These are phyloP conservation scores for Bellardia pandia DNA, from an alignment of 2,888 invertebrate species.

Conservation along the genomic window DNA sequence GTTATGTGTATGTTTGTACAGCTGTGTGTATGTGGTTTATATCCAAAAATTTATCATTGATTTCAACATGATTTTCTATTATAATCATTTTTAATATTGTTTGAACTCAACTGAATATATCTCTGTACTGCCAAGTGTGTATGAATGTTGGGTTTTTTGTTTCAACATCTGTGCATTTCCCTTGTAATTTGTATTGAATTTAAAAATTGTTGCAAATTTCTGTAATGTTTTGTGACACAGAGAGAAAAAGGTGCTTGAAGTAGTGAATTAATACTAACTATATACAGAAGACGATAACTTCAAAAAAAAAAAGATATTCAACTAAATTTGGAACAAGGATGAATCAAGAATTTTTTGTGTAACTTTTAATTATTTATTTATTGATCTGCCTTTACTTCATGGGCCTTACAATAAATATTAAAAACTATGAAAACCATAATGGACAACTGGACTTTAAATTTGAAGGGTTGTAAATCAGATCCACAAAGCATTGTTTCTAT, in stretches of 20 bases:
- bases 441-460: too few species aligned
- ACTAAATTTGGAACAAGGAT: too few species aligned
- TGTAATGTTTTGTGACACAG: slow-evolving; percentile 6
- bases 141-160: slow-evolving; percentile 33
- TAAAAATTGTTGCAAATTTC: slow-evolving; percentile 39
- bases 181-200: slow-evolving; percentile 51
- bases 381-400: too few species aligned
- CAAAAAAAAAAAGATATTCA: too few species aligned
- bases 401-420: too few species aligned
- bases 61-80: slow-evolving; percentile 66
- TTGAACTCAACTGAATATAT: slow-evolving; percentile 29
- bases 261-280: too few species aligned
- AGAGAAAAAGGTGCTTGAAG: neutral
- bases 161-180: slow-evolving; percentile 64
- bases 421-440: too few species aligned
- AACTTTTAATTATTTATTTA: too few species aligned
- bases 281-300: too few species aligned
- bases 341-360: too few species aligned
- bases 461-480: too few species aligned
- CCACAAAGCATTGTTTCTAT: too few species aligned
- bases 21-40: neutral
- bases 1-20: neutral
- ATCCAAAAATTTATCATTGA: slow-evolving; percentile 66
- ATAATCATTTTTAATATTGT: slow-evolving; percentile 59
- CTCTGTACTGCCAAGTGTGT: neutral